A percentile compares a stretch with the other conserved stretches of the same genome.
Conservation (phyloP, 2,888 invertebrate genomes). For the Zaprionus obscuricornis region DNA sequence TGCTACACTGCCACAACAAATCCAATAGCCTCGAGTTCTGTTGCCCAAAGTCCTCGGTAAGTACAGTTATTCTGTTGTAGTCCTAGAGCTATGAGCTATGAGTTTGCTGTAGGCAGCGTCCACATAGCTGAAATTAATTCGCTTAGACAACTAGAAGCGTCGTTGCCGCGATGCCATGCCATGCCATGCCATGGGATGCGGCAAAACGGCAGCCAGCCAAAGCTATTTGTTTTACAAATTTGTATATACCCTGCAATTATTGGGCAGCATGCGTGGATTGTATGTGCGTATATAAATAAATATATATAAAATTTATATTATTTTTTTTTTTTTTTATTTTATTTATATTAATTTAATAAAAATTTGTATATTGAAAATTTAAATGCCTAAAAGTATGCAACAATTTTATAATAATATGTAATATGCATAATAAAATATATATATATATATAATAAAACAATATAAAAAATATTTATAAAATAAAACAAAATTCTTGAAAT, state of each 20-base stretch:
- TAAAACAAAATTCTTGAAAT: too few species aligned
- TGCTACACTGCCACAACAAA: too few species aligned
- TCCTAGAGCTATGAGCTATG: not conserved
- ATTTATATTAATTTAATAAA: too few species aligned
- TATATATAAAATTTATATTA: not conserved
- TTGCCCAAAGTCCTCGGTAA: not conserved
- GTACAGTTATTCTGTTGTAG: not conserved
- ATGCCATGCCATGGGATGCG: not conserved
- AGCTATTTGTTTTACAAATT: constrained; percentile 6
- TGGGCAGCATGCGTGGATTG: not conserved
- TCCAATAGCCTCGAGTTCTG: too few species aligned
- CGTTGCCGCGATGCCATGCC: not conserved
- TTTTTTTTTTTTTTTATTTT: too few species aligned
- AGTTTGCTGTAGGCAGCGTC: not conserved
- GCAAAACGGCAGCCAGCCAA: not conserved
- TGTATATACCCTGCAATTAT: constrained; percentile 1
- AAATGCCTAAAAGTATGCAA: too few species aligned
- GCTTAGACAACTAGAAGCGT: constrained; percentile 15
- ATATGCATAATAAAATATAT: too few species aligned
- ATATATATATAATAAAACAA: too few species aligned
- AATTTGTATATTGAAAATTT: too few species aligned
- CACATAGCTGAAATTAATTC: constrained; percentile 25
- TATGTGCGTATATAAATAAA: not conserved
- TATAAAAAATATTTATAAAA: too few species aligned
- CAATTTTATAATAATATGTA: too few species aligned